phyloP scores from a whole-genome alignment of 2,113 vertebrate genomes.

The Trogon melanurus region DNA sequence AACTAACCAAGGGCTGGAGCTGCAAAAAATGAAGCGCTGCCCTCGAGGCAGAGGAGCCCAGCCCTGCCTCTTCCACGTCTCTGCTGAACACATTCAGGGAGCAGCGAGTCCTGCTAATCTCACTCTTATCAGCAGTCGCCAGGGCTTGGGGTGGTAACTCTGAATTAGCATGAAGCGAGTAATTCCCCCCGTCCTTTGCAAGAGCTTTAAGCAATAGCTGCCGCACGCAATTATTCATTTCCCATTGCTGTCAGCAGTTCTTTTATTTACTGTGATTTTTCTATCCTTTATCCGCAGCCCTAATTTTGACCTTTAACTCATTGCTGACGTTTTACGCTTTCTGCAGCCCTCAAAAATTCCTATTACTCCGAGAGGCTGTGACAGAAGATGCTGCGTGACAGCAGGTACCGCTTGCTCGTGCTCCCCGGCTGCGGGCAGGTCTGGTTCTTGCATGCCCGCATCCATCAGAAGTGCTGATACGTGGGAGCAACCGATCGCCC shows the following conservation, averaged over 20 bases:
- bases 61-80: neutral
- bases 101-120: neutral
- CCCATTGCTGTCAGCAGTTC: slow-evolving; percentile 25
- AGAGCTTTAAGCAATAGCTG: neutral
- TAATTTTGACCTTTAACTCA: slow-evolving; percentile 27
- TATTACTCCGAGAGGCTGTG: neutral
- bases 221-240: slow-evolving; percentile 5
- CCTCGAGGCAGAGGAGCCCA: neutral
- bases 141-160: neutral
- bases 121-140: slow-evolving; percentile 16
- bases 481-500: neutral
- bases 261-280: slow-evolving; percentile 36
- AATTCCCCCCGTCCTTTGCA: neutral
- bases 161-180: slow-evolving; percentile 1
- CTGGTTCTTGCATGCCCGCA: neutral
- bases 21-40: fast-evolving
- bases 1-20: neutral
- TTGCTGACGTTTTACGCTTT: fast-evolving
- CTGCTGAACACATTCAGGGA: neutral
- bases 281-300: slow-evolving; percentile 2
- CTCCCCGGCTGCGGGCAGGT: neutral
- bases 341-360: neutral
- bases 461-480: neutral
- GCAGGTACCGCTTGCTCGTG: neutral
- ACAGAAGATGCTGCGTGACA: neutral